Percentiles rank a stretch among this genome's conserved stretches.
Conservation (phyloP, 2,888 invertebrate species). For the Phania funesta region DNA sequence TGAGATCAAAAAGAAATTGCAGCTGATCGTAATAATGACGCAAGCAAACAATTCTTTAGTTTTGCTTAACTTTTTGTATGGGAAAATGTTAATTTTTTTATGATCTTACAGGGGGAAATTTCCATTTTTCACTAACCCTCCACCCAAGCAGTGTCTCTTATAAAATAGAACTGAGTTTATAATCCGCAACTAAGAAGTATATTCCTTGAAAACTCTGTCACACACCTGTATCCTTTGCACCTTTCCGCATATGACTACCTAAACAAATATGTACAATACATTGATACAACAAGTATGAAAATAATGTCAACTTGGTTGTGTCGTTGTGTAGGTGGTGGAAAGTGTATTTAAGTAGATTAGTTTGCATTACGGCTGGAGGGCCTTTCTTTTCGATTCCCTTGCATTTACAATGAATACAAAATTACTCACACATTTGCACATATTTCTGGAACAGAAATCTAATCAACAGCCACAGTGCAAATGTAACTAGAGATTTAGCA, state of each 20-base stretch:
- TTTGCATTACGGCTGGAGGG: constrained; percentile 59
- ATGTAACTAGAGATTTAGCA: not conserved
- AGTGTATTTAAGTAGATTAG: constrained; percentile 64
- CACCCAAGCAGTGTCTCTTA: no score
- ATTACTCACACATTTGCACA: not conserved
- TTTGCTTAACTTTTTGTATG: no score
- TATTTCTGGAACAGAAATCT: constrained; percentile 48
- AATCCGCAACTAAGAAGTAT: not conserved
- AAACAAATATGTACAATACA: not conserved
- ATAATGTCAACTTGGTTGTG: constrained; percentile 10
- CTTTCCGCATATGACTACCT: not conserved
- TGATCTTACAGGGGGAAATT: no score
- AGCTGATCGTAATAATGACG: no score
- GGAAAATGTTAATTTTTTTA: no score
- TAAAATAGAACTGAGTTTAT: not conserved
- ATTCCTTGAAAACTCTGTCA: constrained; percentile 14
- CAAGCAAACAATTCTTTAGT: no score
- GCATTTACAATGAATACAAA: constrained; percentile 35
- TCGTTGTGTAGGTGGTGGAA: constrained; percentile 33
- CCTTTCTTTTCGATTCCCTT: constrained; percentile 49
- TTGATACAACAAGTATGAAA: not conserved
- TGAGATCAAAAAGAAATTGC: no score
- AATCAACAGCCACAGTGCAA: constrained; percentile 46
- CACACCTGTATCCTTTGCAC: not conserved
- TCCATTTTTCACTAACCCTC: no score